phyloP scores from a whole-genome alignment of 2,113 vertebrate genomes.

The Loxodonta africana region DNA sequence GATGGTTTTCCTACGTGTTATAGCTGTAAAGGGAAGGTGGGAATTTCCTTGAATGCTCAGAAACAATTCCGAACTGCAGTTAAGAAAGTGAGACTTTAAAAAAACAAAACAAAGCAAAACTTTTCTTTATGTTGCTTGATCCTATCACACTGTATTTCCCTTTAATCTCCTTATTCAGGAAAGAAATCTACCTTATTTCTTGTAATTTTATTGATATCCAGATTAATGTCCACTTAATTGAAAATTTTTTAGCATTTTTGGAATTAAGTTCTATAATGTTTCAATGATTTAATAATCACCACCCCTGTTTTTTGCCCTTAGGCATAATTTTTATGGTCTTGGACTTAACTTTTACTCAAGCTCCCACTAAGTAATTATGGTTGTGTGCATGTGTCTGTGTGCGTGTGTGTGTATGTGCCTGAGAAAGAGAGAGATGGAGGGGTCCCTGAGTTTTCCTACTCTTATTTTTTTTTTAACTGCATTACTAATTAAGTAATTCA shows the following conservation, averaged over 20 bases:
- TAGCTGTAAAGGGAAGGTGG: neutral
- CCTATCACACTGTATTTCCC: neutral
- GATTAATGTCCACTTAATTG: neutral
- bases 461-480: neutral
- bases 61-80: neutral
- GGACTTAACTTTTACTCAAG: constrained; percentile 13
- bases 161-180: constrained; percentile 44
- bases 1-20: neutral
- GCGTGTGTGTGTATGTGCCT: neutral
- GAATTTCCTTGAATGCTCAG: neutral
- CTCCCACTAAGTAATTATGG: neutral
- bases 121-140: neutral
- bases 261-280: neutral
- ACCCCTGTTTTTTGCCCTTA: neutral
- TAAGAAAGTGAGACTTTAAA: neutral
- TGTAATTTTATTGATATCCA: neutral
- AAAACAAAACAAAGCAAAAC: neutral
- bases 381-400: neutral
- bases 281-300: neutral
- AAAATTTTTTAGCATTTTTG: constrained; percentile 18
- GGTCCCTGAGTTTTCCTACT: neutral
- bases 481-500: constrained; percentile 23
- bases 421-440: neutral
- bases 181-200: neutral
- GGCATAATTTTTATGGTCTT: constrained; percentile 17